phyloP scores from a whole-genome alignment of 2,113 vertebrate species.

The Antechinus flavipes region DNA sequence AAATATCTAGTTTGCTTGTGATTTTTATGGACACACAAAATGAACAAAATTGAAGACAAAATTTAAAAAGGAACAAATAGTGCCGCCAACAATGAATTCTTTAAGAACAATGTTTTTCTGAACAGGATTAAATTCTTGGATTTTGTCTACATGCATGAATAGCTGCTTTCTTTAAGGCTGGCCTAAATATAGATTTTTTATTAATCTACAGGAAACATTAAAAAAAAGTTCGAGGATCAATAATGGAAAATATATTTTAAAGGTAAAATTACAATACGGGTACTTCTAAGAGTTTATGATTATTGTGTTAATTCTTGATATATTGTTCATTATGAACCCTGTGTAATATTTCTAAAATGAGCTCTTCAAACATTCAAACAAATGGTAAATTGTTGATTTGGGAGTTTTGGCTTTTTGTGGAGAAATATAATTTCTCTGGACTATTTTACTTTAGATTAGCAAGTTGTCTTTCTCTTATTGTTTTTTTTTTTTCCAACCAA shows the following conservation, averaged over 20 bases:
- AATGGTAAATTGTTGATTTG: not conserved
- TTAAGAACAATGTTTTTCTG: not conserved
- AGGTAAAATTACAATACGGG: no score
- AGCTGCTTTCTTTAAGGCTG: not conserved
- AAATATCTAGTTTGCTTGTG: not conserved
- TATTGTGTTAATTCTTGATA: not conserved
- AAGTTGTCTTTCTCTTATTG: not conserved
- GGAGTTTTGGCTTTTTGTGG: not conserved
- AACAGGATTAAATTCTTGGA: not conserved
- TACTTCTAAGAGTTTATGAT: not conserved
- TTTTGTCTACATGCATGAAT: not conserved
- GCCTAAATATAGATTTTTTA: no score
- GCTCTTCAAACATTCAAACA: not conserved
- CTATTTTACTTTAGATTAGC: not conserved
- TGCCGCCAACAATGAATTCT: not conserved
- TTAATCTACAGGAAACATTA: no score
- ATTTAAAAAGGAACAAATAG: not conserved
- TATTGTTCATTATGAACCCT: not conserved
- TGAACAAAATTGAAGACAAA: not conserved
- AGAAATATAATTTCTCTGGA: not conserved
- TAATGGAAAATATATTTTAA: no score
- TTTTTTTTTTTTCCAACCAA: not conserved
- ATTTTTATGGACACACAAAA: not conserved
- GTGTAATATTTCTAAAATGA: not conserved
- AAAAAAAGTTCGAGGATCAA: no score